Evolutionary conservation across 2,888 invertebrate genomes (phyloP).

Genomic region (Dynastes tityus): DNA sequence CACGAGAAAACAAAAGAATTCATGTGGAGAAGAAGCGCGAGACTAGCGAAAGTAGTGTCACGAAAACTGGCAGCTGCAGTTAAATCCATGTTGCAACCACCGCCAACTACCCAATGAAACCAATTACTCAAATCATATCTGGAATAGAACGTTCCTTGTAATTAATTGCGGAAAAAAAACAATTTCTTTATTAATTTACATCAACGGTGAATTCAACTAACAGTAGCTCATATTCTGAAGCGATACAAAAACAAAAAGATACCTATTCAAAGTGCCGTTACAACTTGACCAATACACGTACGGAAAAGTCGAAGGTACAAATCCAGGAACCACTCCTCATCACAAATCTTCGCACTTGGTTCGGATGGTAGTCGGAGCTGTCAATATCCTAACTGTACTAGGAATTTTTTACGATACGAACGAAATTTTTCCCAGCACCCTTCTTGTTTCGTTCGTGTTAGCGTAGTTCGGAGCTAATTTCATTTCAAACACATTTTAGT

Average conservation of each 20-base stretch:
- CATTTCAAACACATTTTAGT: slow-evolving; percentile 31
- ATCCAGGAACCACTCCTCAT: slow-evolving; percentile 18
- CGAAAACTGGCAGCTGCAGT: slow-evolving; percentile 81
- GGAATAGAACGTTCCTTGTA: slow-evolving; percentile 43
- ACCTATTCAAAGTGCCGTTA: slow-evolving; percentile 40
- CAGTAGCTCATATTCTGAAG: slow-evolving; percentile 10
- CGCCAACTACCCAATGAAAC: slow-evolving; percentile 62
- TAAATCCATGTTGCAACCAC: slow-evolving; percentile 75
- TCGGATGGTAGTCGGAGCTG: slow-evolving; percentile 40
- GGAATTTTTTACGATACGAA: slow-evolving; percentile 23
- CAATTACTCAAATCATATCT: not conserved
- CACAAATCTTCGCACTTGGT: slow-evolving; percentile 34
- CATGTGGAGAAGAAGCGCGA: slow-evolving; percentile 87
- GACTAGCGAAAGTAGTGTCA: slow-evolving; percentile 88
- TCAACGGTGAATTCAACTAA: slow-evolving; percentile 17
- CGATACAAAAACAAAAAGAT: slow-evolving; percentile 12
- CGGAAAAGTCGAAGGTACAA: slow-evolving; percentile 11
- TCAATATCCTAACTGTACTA: not conserved
- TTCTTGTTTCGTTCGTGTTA: slow-evolving; percentile 39
- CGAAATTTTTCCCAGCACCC: slow-evolving; percentile 40
- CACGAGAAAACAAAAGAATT: slow-evolving; percentile 89
- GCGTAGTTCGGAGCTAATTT: slow-evolving; percentile 27
- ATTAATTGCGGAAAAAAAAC: slow-evolving; percentile 1
- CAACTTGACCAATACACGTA: slow-evolving; percentile 22
- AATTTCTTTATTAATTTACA: not conserved